These are phyloP conservation scores for Pangasius mekongensis DNA, from an alignment of 2,797 vertebrate genomes.

Conservation along the genomic window DNA sequence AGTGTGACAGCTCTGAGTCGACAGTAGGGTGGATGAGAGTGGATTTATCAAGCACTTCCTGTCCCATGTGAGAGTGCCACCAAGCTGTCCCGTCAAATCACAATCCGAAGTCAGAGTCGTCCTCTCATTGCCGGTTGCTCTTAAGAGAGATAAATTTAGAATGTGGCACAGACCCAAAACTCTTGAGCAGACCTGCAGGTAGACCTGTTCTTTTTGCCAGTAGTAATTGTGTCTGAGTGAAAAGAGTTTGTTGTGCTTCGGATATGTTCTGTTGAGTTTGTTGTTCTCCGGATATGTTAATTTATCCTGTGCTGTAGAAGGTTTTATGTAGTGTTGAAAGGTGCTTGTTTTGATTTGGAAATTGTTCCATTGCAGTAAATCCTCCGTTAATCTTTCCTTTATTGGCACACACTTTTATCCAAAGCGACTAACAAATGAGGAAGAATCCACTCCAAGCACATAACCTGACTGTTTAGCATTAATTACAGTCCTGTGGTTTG, in stretches of 20 bases:
- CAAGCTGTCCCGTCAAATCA: slow-evolving; percentile 54
- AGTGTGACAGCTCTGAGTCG: slow-evolving; percentile 28
- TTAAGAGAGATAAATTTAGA: slow-evolving; percentile 45
- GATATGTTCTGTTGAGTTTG: not conserved
- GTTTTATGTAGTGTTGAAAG: not conserved
- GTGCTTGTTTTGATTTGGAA: slow-evolving; percentile 3
- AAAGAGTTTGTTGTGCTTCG: slow-evolving; percentile 5
- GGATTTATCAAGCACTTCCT: slow-evolving; percentile 42
- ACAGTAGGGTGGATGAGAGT: slow-evolving; percentile 21
- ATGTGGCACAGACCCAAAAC: slow-evolving; percentile 27
- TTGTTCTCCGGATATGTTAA: not conserved
- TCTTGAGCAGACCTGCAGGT: slow-evolving; percentile 16
- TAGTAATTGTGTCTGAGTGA: slow-evolving; percentile 4
- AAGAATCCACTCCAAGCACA: not conserved
- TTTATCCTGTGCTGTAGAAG: not conserved
- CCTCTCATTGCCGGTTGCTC: slow-evolving; percentile 30
- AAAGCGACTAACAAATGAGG: not conserved
- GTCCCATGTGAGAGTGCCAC: slow-evolving; percentile 45
- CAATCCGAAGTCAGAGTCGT: slow-evolving; percentile 26
- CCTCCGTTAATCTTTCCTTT: not conserved
- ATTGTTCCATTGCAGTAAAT: slow-evolving; percentile 10
- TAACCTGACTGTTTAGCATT: not conserved
- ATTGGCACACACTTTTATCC: not conserved
- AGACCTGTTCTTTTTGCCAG: slow-evolving; percentile 15
- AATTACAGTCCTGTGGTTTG: not conserved